These are phyloP conservation scores for Hetaerina americana DNA, from an alignment of 1,140 invertebrate genomes.

Conservation along the genomic window DNA sequence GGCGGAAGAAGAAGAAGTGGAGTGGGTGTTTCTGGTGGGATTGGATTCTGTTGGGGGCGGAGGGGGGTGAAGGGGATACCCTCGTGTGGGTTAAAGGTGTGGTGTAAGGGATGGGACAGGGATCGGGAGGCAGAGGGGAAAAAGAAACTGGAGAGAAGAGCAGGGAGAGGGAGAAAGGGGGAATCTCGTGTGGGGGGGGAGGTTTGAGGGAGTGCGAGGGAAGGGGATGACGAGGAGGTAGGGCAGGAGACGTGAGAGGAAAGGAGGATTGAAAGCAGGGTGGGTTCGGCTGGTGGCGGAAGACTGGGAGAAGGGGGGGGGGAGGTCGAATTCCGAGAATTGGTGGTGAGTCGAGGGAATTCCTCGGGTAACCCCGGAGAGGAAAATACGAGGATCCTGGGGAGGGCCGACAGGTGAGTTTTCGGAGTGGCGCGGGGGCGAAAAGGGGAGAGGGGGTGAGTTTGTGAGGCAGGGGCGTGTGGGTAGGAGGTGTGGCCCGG, in stretches of 20 bases:
- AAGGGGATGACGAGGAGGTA: not conserved
- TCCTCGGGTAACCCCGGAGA: not conserved
- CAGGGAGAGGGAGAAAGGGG: not conserved
- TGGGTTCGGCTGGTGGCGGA: too few species aligned
- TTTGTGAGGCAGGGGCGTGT: too few species aligned
- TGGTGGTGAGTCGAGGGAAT: not conserved
- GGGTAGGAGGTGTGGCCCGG: too few species aligned
- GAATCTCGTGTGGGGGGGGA: not conserved
- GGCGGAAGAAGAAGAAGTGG: too few species aligned
- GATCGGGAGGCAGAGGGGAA: not conserved
- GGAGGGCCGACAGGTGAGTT: not conserved
- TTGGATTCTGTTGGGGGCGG: too few species aligned
- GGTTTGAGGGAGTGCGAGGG: not conserved
- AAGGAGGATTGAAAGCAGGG: not conserved
- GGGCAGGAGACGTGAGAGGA: not conserved
- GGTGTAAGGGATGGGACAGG: too few species aligned
- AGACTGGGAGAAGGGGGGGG: not conserved
- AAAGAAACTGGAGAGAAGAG: not conserved
- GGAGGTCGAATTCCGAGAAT: not conserved
- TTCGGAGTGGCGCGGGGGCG: too few species aligned
- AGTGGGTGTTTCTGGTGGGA: too few species aligned
- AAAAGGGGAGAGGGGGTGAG: too few species aligned
- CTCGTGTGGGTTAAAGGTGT: too few species aligned
- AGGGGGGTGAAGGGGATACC: too few species aligned
- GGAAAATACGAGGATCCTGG: not conserved